Conservation (phyloP, 2,113 vertebrate genomes). For the Cacatua alba region DNA sequence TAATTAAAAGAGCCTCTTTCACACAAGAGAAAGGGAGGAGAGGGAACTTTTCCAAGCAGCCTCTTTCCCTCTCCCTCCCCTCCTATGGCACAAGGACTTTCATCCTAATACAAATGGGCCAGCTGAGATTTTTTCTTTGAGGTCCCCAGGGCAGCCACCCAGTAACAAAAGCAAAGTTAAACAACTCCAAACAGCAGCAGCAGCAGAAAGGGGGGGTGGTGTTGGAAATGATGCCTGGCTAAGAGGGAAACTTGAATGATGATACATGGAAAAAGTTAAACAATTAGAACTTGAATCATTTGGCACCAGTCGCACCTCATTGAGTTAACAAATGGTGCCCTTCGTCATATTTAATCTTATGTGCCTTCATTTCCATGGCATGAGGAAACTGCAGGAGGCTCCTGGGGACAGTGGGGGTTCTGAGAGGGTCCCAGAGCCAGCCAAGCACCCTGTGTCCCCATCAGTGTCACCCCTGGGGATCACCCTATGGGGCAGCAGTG, state of each 20-base stretch:
- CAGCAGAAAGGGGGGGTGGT: conserved; percentile 5
- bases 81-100: background rate
- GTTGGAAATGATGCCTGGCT: background rate
- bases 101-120: background rate
- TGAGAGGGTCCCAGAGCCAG: background rate
- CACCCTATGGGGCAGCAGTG: background rate
- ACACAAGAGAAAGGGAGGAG: background rate
- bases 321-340: background rate
- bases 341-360: background rate
- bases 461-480: background rate
- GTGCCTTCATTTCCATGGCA: background rate
- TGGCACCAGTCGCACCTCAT: background rate
- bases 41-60: background rate
- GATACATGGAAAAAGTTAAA: conserved; percentile 56
- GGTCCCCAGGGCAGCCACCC: background rate
- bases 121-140: background rate
- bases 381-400: background rate
- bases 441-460: background rate
- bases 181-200: conserved; percentile 32
- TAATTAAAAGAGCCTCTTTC: background rate
- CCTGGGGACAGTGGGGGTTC: fast-evolving
- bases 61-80: background rate
- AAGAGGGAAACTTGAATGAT: conserved; percentile 39
- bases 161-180: conserved; percentile 31
- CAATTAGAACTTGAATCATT: conserved; percentile 19